phyloP scores from a whole-genome alignment of 2,888 invertebrate genomes.

The Cepaea hortensis region DNA sequence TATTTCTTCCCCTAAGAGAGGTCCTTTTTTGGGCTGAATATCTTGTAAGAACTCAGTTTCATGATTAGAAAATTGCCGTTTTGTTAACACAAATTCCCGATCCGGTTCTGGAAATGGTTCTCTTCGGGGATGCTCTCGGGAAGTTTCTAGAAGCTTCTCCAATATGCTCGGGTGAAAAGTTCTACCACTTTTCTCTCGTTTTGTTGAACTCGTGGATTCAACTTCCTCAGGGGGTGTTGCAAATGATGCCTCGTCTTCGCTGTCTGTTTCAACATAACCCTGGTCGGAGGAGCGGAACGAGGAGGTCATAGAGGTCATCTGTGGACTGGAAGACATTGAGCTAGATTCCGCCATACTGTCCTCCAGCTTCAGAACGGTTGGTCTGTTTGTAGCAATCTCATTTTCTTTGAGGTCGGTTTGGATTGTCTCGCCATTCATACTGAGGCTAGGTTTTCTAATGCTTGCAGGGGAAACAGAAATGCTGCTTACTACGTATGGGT shows the following conservation, averaged over 20 bases:
- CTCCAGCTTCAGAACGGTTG: neutral
- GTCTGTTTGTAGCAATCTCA: neutral
- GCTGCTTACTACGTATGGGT: constrained; percentile 22
- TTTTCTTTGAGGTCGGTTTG: neutral
- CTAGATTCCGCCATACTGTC: constrained; percentile 14
- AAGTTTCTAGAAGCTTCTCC: neutral
- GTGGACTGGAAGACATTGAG: constrained; percentile 35
- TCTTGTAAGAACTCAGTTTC: neutral
- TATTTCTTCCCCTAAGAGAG: neutral
- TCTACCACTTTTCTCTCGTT: neutral
- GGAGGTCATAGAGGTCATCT: constrained; percentile 38
- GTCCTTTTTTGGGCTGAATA: neutral
- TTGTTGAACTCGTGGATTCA: neutral
- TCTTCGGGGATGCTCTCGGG: neutral
- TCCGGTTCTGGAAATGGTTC: neutral
- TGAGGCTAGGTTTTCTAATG: neutral
- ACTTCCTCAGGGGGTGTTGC: constrained; percentile 52
- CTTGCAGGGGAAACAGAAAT: neutral
- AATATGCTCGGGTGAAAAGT: neutral
- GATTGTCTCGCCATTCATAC: neutral
- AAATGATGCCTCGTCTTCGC: constrained; percentile 46
- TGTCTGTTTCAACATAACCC: constrained; percentile 33
- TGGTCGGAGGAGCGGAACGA: constrained; percentile 44
- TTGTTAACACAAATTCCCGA: neutral
- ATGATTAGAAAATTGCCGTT: neutral